Percentiles rank a stretch among this genome's conserved stretches.
phyloP scores from a whole-genome alignment of 2,888 invertebrate genomes.

The Cosmorhoe ocellata region DNA sequence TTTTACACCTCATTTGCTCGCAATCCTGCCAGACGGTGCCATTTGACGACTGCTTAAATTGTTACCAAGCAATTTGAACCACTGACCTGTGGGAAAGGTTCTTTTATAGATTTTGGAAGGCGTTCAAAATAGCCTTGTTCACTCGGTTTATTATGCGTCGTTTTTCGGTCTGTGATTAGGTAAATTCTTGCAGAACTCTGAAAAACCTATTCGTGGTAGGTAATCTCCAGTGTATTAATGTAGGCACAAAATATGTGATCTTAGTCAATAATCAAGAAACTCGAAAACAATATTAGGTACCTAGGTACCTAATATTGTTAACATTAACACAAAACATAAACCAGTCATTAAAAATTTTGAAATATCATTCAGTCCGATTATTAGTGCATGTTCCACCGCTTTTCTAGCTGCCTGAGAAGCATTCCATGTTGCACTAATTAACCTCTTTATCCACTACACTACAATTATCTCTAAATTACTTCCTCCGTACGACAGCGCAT shows the following conservation, averaged over 20 bases:
- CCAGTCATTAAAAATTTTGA: too few species aligned
- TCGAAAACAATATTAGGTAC: too few species aligned
- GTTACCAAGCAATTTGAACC: conserved; percentile 12
- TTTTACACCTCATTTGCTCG: conserved; percentile 64
- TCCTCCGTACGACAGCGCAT: conserved; percentile 27
- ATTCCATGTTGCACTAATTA: conserved; percentile 17
- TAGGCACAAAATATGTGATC: too few species aligned
- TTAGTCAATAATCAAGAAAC: too few species aligned
- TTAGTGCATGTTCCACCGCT: not conserved
- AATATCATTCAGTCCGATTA: too few species aligned
- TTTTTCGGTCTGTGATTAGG: too few species aligned
- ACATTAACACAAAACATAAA: too few species aligned
- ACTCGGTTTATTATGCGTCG: too few species aligned
- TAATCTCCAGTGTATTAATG: too few species aligned
- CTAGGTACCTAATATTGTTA: too few species aligned
- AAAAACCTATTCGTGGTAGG: too few species aligned
- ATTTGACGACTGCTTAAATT: conserved; percentile 22
- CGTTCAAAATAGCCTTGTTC: not conserved
- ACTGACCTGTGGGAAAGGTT: conserved; percentile 12
- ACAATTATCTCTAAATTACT: conserved; percentile 28
- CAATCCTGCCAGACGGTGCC: conserved; percentile 39
- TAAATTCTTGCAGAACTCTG: too few species aligned
- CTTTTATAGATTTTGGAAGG: conserved; percentile 12
- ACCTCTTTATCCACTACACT: conserved; percentile 25
- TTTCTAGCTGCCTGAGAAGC: conserved; percentile 1